These are phyloP conservation scores for Halyomorpha halys DNA, from an alignment of 1,140 invertebrate genomes.

Conservation along the genomic window DNA sequence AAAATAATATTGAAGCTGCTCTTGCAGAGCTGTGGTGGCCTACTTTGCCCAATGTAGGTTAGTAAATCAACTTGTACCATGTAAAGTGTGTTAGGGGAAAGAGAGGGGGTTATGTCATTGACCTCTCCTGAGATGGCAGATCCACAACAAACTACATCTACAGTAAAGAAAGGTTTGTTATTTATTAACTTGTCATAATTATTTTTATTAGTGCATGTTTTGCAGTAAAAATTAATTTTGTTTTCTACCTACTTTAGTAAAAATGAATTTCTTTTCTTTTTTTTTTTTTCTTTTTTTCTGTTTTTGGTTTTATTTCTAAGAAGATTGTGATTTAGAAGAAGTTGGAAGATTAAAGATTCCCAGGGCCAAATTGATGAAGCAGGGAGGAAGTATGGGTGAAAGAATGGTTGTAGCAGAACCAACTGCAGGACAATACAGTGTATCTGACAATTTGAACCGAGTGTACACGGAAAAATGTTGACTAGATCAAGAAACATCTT, in stretches of 20 bases:
- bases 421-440: neutral
- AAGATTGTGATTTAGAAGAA: constrained; percentile 22
- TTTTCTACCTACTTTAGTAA: neutral
- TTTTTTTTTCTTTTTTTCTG: neutral
- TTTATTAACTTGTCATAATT: neutral
- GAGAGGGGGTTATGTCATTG: constrained; percentile 20
- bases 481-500: neutral
- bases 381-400: neutral
- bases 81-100: constrained; percentile 10
- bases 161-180: constrained; percentile 21
- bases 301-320: constrained; percentile 8
- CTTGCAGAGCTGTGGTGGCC: neutral
- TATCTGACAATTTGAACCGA: constrained; percentile 1
- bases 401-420: constrained; percentile 6
- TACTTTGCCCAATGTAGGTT: constrained; percentile 12
- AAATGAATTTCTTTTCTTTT: neutral
- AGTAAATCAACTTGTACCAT: neutral
- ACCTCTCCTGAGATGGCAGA: constrained; percentile 25
- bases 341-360: constrained; percentile 23
- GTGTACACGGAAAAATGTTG: neutral
- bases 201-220: neutral
- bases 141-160: constrained; percentile 20
- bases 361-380: constrained; percentile 21
- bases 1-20: constrained; percentile 10
- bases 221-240: neutral